These are phyloP conservation scores for Acanthisitta chloris DNA, from an alignment of 2,113 vertebrate genomes.

Conservation along the genomic window DNA sequence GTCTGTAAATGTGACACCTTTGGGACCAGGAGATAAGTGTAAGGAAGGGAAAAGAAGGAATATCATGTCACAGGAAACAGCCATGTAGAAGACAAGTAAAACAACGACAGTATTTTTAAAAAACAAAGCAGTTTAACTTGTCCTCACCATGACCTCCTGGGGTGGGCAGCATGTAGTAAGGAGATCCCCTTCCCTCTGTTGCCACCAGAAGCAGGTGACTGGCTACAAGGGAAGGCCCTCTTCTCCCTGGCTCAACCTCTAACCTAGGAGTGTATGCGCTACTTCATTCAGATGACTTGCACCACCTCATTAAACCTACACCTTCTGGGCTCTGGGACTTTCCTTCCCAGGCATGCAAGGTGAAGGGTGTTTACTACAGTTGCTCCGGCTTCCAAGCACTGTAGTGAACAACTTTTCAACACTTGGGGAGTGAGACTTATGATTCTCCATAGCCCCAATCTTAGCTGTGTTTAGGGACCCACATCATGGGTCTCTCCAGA, in stretches of 20 bases:
- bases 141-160: background rate
- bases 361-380: background rate
- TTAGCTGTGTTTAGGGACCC: background rate
- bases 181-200: background rate
- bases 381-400: background rate
- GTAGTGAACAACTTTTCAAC: background rate
- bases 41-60: background rate
- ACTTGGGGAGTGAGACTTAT: accelerated
- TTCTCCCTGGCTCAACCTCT: background rate
- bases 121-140: background rate
- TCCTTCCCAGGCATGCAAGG: background rate
- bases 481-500: background rate
- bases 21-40: background rate
- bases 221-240: background rate
- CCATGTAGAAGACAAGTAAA: background rate
- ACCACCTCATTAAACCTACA: background rate
- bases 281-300: background rate
- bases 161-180: background rate
- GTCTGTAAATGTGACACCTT: background rate
- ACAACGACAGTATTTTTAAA: background rate
- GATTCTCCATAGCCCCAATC: background rate
- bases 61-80: background rate
- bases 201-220: background rate
- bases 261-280: too few relatives aligned
- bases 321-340: background rate